Percentiles rank a stretch among this genome's conserved stretches.
These are phyloP conservation scores for Zenarchopterus dispar DNA, from an alignment of 2,797 vertebrate genomes.

Conservation along the genomic window DNA sequence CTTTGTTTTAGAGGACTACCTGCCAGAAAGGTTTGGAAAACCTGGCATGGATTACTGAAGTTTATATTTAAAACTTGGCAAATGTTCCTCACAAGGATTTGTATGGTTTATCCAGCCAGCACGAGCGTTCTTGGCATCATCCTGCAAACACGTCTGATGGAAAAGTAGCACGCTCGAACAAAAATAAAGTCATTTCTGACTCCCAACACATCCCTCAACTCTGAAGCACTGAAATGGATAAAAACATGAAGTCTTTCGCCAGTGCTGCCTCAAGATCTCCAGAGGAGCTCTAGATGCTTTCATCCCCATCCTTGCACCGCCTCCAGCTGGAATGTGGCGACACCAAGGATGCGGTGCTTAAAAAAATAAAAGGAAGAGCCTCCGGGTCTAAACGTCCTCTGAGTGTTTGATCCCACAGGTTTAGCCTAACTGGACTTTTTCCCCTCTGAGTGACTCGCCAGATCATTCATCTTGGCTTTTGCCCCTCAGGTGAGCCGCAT, in stretches of 20 bases:
- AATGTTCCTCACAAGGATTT: not conserved
- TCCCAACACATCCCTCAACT: not conserved
- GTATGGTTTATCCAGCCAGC: not conserved
- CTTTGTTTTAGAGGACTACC: not conserved
- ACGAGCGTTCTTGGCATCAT: not conserved
- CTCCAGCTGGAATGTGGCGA: not conserved
- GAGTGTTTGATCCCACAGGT: slow-evolving; percentile 18
- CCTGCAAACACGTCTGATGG: not conserved
- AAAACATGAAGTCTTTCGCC: not conserved
- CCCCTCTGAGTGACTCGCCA: slow-evolving; percentile 46
- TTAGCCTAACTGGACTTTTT: slow-evolving; percentile 21
- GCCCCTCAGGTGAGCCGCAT: slow-evolving; percentile 53
- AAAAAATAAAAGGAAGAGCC: not conserved
- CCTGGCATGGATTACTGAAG: not conserved
- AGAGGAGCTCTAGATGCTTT: not conserved
- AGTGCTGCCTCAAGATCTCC: not conserved
- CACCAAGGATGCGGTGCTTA: not conserved
- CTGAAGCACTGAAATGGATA: not conserved
- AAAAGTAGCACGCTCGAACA: not conserved
- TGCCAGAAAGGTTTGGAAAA: not conserved
- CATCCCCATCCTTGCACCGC: not conserved
- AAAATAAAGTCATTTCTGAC: not conserved
- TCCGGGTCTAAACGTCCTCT: slow-evolving; percentile 1
- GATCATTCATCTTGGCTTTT: slow-evolving; percentile 49
- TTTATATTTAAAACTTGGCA: slow-evolving; percentile 1